phyloP scores from a whole-genome alignment of 1,140 invertebrate species.

The Dysdera silvatica region DNA sequence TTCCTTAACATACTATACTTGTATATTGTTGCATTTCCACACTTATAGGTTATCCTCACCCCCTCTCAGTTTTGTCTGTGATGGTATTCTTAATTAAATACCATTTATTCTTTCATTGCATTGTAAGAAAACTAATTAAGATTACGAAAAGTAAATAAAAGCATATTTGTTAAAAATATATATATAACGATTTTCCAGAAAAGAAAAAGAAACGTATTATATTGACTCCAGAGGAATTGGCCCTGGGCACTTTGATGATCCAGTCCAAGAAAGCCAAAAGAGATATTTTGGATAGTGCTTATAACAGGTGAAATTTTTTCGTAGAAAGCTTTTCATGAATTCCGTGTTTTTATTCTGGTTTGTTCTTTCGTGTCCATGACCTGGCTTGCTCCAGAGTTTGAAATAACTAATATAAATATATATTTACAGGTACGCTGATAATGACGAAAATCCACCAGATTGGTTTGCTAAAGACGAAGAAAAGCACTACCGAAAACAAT shows the following conservation, averaged over 20 bases:
- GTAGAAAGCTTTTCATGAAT: conserved; percentile 52
- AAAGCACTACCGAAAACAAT: conserved; percentile 62
- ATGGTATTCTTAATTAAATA: no score
- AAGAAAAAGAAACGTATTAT: conserved; percentile 36
- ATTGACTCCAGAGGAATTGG: conserved; percentile 73
- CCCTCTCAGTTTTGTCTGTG: no score
- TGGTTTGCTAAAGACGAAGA: conserved; percentile 96
- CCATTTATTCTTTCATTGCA: no score
- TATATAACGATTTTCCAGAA: no score
- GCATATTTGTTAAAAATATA: no score
- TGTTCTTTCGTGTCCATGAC: background rate
- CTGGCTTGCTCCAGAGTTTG: background rate
- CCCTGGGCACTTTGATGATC: conserved; percentile 73
- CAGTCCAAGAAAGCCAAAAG: conserved; percentile 75
- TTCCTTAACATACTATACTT: no score
- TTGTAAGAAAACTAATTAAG: no score
- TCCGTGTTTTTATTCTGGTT: background rate
- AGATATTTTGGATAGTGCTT: conserved; percentile 76
- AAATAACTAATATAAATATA: background rate
- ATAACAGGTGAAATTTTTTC: conserved; percentile 66
- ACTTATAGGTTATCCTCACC: no score
- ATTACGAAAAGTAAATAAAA: no score
- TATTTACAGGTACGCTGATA: conserved; percentile 47
- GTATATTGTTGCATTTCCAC: no score
- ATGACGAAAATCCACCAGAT: conserved; percentile 78